phyloP scores from a whole-genome alignment of 92 coral and sea anemone species.

The Zoanthus sociatus region DNA sequence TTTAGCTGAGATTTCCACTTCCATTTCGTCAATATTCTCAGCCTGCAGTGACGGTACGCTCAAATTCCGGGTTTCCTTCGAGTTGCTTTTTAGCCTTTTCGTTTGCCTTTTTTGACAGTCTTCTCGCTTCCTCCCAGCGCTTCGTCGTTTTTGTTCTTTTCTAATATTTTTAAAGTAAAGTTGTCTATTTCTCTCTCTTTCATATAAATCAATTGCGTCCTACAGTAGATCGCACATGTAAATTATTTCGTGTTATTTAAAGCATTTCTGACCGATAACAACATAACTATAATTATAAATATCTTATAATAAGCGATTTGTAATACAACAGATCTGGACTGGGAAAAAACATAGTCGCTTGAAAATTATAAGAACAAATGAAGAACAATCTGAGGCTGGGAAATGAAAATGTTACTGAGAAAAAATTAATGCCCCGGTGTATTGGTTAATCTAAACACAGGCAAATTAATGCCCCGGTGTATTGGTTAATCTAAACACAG shows the following conservation, averaged over 20 bases:
- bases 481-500: too few relatives aligned
- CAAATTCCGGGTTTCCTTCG: background rate
- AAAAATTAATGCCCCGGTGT: too few relatives aligned
- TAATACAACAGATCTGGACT: too few relatives aligned
- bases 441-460: too few relatives aligned
- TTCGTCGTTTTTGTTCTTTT: slow-evolving; percentile 13
- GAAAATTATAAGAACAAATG: too few relatives aligned
- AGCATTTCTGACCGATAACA: background rate
- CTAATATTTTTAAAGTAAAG: slow-evolving; percentile 9
- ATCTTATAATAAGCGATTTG: too few relatives aligned
- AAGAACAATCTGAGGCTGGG: background rate
- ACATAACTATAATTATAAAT: background rate
- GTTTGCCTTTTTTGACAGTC: background rate
- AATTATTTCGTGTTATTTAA: background rate
- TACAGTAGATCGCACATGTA: background rate
- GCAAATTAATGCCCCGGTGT: too few relatives aligned
- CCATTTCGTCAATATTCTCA: too few relatives aligned
- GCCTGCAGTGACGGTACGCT: too few relatives aligned
- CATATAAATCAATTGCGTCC: background rate
- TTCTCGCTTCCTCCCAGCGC: slow-evolving; percentile 18
- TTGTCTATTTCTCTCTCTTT: background rate
- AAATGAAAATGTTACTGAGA: too few relatives aligned
- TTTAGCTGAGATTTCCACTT: too few relatives aligned
- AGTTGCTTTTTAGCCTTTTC: background rate
- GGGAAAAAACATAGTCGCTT: too few relatives aligned